Conservation (phyloP, 2,797 vertebrate species). For the Nyctibius grandis region DNA sequence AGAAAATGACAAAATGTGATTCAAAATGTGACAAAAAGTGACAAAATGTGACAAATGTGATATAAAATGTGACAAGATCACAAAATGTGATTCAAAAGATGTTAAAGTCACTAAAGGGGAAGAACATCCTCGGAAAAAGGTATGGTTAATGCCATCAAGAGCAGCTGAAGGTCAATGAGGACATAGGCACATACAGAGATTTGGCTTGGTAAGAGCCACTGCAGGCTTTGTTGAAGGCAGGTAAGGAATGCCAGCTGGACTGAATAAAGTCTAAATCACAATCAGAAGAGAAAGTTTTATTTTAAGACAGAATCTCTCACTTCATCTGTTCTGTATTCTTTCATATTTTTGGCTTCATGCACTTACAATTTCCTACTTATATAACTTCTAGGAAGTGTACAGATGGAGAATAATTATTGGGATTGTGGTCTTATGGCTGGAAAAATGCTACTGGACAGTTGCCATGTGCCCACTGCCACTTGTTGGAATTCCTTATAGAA, state of each 20-base stretch:
- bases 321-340: constrained; percentile 42
- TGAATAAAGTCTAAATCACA: neutral
- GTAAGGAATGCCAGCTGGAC: neutral
- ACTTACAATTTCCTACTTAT: neutral
- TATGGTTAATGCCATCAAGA: neutral
- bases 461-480: neutral
- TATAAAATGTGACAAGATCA: neutral
- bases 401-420: neutral
- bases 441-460: neutral
- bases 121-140: neutral
- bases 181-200: neutral
- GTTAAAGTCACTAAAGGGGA: neutral
- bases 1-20: neutral
- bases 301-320: constrained; percentile 48
- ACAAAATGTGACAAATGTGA: neutral
- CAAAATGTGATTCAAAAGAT: neutral
- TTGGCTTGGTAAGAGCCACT: neutral
- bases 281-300: constrained; percentile 25
- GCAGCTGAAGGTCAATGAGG: neutral
- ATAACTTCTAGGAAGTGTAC: neutral
- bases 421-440: neutral
- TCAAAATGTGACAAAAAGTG: neutral
- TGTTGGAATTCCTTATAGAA: neutral
- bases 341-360: constrained; percentile 16
- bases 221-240: neutral